A percentile compares a stretch with the other conserved stretches of the same genome.
These are phyloP conservation scores for Adelphocoris suturalis DNA, from an alignment of 2,888 invertebrate species.

Conservation along the genomic window DNA sequence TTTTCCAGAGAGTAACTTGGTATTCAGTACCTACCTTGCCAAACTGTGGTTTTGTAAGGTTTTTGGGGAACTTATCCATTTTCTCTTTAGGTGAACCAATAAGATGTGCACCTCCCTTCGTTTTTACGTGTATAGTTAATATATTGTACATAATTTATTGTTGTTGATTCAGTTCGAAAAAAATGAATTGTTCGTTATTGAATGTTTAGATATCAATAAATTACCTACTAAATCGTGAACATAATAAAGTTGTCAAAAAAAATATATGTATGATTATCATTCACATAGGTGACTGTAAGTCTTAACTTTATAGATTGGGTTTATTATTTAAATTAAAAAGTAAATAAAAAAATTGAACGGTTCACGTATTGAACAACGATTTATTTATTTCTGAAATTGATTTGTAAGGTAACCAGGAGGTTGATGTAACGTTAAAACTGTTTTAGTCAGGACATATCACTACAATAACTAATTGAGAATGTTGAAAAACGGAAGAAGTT, in stretches of 20 bases:
- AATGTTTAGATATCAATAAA: constrained; percentile 6
- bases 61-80: background rate
- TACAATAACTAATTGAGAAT: background rate
- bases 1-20: too few relatives aligned
- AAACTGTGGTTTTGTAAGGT: too few relatives aligned
- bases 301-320: background rate
- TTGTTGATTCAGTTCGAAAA: constrained; percentile 28
- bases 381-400: too few relatives aligned
- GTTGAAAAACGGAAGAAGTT: background rate
- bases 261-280: background rate
- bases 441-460: background rate
- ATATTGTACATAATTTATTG: constrained; percentile 10
- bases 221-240: constrained; percentile 10
- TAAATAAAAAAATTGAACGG: too few relatives aligned
- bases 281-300: constrained; percentile 18
- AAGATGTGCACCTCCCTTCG: constrained; percentile 11
- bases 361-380: too few relatives aligned
- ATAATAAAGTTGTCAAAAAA: background rate
- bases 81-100: background rate
- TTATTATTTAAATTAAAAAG: too few relatives aligned
- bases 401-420: too few relatives aligned
- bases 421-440: background rate
- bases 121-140: background rate
- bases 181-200: constrained; percentile 12
- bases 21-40: too few relatives aligned